Evolutionary conservation across 1,140 invertebrate species (phyloP).

Genomic region (Drosophila gunungcola): DNA sequence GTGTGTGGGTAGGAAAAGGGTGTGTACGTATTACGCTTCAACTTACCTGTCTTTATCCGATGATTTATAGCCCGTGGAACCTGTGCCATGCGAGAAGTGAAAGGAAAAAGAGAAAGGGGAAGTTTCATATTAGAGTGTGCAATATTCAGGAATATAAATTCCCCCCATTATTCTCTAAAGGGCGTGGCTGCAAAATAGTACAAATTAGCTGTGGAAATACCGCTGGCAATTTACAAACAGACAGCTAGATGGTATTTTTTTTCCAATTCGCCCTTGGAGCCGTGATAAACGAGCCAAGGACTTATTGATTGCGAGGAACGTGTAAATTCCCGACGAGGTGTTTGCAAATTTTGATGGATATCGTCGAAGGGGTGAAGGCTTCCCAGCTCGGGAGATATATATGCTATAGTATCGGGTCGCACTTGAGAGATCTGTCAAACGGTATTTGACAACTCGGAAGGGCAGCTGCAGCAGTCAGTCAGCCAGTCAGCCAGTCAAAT

Average conservation of each 20-base stretch:
- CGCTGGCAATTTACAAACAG: conserved; percentile 30
- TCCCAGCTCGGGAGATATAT: not conserved
- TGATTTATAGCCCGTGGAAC: conserved; percentile 85
- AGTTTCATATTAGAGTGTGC: conserved; percentile 46
- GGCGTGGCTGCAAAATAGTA: conserved; percentile 40
- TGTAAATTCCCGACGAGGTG: conserved; percentile 34
- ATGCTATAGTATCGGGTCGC: conserved; percentile 6
- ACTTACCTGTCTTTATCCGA: conserved; percentile 85
- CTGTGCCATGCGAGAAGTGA: conserved; percentile 45
- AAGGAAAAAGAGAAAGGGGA: conserved; percentile 21
- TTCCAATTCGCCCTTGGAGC: conserved; percentile 3
- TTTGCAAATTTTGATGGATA: conserved; percentile 67
- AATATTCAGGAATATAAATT: conserved; percentile 41
- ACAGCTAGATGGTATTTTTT: conserved; percentile 20
- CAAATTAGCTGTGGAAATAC: conserved; percentile 46
- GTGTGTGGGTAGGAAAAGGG: conserved; percentile 1
- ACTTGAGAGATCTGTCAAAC: conserved; percentile 72
- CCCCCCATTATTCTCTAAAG: conserved; percentile 28
- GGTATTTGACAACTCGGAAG: conserved; percentile 59
- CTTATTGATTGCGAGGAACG: conserved; percentile 43
- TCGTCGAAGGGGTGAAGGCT: conserved; percentile 36
- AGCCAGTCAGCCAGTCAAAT: conserved; percentile 54
- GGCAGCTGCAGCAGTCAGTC: conserved; percentile 64
- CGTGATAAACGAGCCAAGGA: conserved; percentile 62
- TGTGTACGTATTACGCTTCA: conserved; percentile 67